A percentile compares a stretch with the other conserved stretches of the same genome.
phyloP scores from a whole-genome alignment of 2,113 vertebrate species.

The Epinephelus moara region DNA sequence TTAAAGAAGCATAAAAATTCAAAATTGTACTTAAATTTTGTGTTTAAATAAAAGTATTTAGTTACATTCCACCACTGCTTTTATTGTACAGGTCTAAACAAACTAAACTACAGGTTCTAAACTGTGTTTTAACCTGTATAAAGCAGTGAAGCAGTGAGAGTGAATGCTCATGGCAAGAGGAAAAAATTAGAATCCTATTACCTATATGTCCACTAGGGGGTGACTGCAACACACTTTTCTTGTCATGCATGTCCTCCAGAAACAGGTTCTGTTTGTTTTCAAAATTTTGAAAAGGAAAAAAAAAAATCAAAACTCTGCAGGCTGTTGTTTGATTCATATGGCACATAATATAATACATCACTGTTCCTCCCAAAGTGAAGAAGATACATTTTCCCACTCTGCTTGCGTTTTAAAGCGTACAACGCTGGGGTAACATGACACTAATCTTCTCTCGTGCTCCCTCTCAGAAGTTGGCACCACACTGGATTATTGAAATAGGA shows the following conservation, averaged over 20 bases:
- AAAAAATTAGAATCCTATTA: neutral
- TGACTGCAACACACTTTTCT: slow-evolving; percentile 36
- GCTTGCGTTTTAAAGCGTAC: slow-evolving; percentile 16
- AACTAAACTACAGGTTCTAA: no score
- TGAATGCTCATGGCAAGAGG: neutral
- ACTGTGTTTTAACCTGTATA: neutral
- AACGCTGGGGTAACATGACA: slow-evolving; percentile 41
- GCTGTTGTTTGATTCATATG: neutral
- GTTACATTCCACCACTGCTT: neutral
- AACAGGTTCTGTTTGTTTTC: neutral
- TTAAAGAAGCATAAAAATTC: neutral
- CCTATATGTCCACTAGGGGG: slow-evolving; percentile 64
- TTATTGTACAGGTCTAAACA: neutral
- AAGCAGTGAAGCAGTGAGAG: neutral
- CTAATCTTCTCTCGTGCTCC: slow-evolving; percentile 53
- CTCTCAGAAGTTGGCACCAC: slow-evolving; percentile 48
- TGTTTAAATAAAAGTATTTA: no score
- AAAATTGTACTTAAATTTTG: neutral
- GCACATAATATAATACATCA: neutral
- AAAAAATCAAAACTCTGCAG: neutral
- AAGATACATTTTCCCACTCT: neutral
- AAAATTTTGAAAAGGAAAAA: neutral
- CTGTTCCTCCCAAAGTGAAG: neutral
- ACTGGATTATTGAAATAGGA: slow-evolving; percentile 62
- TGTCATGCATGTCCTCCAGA: no score